Conservation (phyloP, 2,888 invertebrate species). For the Ypsolopha scabrella region DNA sequence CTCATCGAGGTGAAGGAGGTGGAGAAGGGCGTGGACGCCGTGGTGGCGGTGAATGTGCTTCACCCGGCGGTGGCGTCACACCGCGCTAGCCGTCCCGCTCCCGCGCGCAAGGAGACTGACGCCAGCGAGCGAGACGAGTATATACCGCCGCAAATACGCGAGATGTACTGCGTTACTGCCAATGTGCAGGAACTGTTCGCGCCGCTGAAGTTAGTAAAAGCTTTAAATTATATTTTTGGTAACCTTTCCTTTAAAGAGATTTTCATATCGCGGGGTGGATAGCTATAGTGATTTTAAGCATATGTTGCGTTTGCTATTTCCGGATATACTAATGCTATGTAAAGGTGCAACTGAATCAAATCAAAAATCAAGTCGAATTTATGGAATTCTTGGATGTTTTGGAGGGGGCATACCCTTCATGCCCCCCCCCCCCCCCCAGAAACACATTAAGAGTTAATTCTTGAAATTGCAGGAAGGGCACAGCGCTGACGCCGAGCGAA, state of each 20-base stretch:
- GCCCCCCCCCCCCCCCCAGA: too few species aligned
- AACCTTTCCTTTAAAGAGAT: too few species aligned
- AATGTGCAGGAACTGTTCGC: conserved; percentile 74
- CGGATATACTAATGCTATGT: too few species aligned
- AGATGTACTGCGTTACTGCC: conserved; percentile 78
- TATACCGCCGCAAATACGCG: conserved; percentile 69
- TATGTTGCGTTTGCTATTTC: too few species aligned
- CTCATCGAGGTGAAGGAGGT: conserved; percentile 73
- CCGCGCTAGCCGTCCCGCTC: conserved; percentile 9
- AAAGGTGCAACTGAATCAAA: too few species aligned
- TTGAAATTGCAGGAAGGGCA: conserved; percentile 59
- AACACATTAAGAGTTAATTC: too few species aligned
- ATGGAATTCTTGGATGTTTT: too few species aligned
- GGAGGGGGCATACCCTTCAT: too few species aligned
- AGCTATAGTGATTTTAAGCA: too few species aligned
- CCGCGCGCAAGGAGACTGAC: conserved; percentile 14
- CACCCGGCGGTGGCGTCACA: conserved; percentile 67
- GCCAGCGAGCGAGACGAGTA: conserved; percentile 21
- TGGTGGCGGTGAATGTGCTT: conserved; percentile 72
- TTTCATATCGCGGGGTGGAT: too few species aligned
- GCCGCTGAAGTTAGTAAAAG: conserved; percentile 59
- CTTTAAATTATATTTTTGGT: neutral
- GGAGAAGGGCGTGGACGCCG: conserved; percentile 85
- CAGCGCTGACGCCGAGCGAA: conserved; percentile 71
- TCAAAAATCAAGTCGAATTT: too few species aligned